Base-by-base conservation (phyloP, 2,888 invertebrate genomes). In the Pteria penguin region DNA sequence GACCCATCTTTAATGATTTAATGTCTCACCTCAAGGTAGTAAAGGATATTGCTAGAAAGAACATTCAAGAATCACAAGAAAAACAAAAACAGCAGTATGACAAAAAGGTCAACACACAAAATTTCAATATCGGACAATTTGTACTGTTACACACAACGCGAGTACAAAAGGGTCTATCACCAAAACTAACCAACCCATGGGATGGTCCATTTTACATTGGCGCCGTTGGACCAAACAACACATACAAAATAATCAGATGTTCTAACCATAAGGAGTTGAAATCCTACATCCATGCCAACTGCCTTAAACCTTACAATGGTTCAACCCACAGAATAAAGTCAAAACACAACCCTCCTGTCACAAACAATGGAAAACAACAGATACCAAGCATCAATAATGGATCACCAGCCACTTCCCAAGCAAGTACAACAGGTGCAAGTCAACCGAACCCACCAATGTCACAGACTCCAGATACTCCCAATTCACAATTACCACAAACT, bases 131-230 rank as follows among this genome's bases (percentile, higher is more conserved):
- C 4, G 32, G 45, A 27, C 72, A 76, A 57, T 14, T 58, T 29
- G 79, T 79, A 3, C 55, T 79, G 29, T 18, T 76, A 1, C 32
- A 67, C 14, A 33, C n/a, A 11, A 18, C 55, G 0, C 67, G 72
- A 45, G 61, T 69, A 18, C 68, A 69, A 45, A 24, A n/a, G 18
- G 75, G 79, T 4, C 36, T 72, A n/a, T 72, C 79, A n/a, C 68
- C 75, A 5, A 79, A 79, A 52, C 61, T 75, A 18, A 62, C 61
- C n/a, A n/a, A n/a, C n/a, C n/a, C n/a, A n/a, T n/a, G n/a, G n/a
- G n/a, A n/a, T n/a, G n/a, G n/a, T n/a, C 75, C 75, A 26, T 79
- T 57, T 22, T 76, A 79, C 32, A 75, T 76, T 1, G 18, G 24
- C 4, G 72, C 32, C 8, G 22, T 72, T 29, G 72, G 79, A n/a